Conservation (phyloP, 2,888 invertebrate species). For the Chrysopilus asiliformis region DNA sequence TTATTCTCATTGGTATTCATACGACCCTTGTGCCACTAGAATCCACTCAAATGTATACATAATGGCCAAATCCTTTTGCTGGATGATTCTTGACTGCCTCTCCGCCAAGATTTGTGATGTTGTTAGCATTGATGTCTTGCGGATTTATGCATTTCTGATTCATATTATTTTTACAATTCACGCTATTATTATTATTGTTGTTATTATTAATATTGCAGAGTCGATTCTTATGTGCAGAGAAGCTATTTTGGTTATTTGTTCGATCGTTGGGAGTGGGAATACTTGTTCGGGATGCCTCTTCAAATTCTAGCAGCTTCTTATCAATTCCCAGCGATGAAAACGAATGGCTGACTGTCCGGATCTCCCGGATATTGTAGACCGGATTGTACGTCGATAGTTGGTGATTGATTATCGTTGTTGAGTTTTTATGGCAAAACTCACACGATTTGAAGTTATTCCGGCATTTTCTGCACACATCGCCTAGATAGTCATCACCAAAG, state of each 20-base stretch:
- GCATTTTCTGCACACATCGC: conserved; percentile 22
- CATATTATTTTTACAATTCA: not conserved
- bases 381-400: conserved; percentile 25
- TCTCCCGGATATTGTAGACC: conserved; percentile 36
- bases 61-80: conserved; percentile 33
- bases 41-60: conserved; percentile 30
- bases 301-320: conserved; percentile 33
- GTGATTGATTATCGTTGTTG: conserved; percentile 17
- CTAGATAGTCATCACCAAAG: not conserved
- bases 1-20: too few species aligned
- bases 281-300: not conserved
- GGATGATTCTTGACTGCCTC: conserved; percentile 35
- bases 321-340: conserved; percentile 35
- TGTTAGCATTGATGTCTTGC: conserved; percentile 11
- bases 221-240: not conserved
- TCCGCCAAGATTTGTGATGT: conserved; percentile 7
- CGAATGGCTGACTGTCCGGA: conserved; percentile 32
- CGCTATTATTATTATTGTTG: not conserved
- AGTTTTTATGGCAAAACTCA: conserved; percentile 29
- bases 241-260: too few species aligned
- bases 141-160: conserved; percentile 3
- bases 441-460: conserved; percentile 27
- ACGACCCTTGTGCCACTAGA: too few species aligned
- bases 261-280: not conserved
- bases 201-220: not conserved